Evolutionary conservation across 2,888 invertebrate genomes (phyloP).

Genomic region (Hirtodrosophila confusa): DNA sequence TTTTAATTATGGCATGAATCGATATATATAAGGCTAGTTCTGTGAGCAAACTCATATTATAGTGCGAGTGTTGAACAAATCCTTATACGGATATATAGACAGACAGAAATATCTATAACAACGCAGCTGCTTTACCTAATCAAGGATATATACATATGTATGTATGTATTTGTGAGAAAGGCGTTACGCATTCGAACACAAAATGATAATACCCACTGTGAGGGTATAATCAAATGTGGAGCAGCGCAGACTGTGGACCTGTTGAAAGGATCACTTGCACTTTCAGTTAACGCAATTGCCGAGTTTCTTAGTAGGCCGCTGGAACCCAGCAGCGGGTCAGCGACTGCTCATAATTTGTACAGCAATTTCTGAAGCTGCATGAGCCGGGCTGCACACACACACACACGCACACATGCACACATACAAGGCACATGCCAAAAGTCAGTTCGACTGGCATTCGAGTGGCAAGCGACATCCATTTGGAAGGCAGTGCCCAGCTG

Average conservation of each 20-base stretch:
- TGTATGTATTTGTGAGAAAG: too few relatives aligned
- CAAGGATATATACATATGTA: too few relatives aligned
- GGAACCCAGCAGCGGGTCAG: constrained; percentile 12
- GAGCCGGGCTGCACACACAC: background rate
- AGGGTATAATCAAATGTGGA: too few relatives aligned
- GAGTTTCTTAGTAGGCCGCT: background rate
- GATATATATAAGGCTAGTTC: too few relatives aligned
- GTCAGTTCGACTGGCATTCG: constrained; percentile 41
- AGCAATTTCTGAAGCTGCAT: constrained; percentile 4
- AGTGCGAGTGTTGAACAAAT: too few relatives aligned
- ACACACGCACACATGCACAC: background rate
- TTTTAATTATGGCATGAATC: too few relatives aligned
- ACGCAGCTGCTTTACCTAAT: too few relatives aligned
- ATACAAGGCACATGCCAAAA: constrained; percentile 29
- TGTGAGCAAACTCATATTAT: too few relatives aligned
- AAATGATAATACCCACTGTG: too few relatives aligned
- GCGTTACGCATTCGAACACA: too few relatives aligned
- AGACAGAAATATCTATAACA: too few relatives aligned
- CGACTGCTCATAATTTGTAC: constrained; percentile 44
- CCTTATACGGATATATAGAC: too few relatives aligned
- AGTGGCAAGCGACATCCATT: constrained; percentile 22
- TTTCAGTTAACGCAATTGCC: background rate
- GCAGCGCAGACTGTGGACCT: constrained; percentile 5
- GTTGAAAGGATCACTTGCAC: constrained; percentile 15
- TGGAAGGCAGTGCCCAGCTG: constrained; percentile 60